These are phyloP conservation scores for Eriosoma lanigerum DNA, from an alignment of 1,140 invertebrate genomes.

Conservation along the genomic window DNA sequence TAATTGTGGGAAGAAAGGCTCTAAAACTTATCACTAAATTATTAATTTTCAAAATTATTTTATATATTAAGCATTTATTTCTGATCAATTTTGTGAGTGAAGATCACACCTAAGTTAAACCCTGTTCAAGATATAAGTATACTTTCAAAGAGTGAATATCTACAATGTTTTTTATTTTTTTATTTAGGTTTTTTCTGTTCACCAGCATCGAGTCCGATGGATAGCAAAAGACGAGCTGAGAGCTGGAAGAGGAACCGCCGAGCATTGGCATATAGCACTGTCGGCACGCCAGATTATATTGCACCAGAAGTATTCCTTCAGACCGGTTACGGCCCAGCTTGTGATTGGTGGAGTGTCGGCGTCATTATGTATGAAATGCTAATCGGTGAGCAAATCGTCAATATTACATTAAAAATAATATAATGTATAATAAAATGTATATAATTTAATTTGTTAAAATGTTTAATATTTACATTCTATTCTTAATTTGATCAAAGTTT, in stretches of 20 bases:
- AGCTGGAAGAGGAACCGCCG: conserved; percentile 96
- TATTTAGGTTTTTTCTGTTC: conserved; percentile 34
- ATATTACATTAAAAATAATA: too few species aligned
- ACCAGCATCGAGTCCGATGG: conserved; percentile 79
- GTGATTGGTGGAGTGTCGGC: conserved; percentile 99
- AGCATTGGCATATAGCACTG: conserved; percentile 91
- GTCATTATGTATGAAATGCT: conserved; percentile 99
- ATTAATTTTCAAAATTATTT: too few species aligned
- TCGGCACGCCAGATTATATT: conserved; percentile 99
- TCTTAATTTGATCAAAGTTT: too few species aligned
- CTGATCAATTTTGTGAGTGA: too few species aligned
- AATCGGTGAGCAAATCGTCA: conserved; percentile 70
- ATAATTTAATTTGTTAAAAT: too few species aligned
- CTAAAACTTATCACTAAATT: too few species aligned
- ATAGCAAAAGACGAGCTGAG: conserved; percentile 94
- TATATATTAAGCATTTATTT: too few species aligned
- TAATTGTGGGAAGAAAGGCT: too few species aligned
- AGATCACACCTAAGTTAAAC: too few species aligned
- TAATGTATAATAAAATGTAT: too few species aligned
- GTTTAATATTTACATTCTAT: too few species aligned
- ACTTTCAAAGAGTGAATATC: not conserved
- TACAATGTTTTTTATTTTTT: not conserved
- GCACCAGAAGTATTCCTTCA: conserved; percentile 98
- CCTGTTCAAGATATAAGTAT: not conserved
- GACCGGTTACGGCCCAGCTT: conserved; percentile 94